Evolutionary conservation across 2,888 invertebrate genomes (phyloP).

Genomic region (Tenthredo livida): DNA sequence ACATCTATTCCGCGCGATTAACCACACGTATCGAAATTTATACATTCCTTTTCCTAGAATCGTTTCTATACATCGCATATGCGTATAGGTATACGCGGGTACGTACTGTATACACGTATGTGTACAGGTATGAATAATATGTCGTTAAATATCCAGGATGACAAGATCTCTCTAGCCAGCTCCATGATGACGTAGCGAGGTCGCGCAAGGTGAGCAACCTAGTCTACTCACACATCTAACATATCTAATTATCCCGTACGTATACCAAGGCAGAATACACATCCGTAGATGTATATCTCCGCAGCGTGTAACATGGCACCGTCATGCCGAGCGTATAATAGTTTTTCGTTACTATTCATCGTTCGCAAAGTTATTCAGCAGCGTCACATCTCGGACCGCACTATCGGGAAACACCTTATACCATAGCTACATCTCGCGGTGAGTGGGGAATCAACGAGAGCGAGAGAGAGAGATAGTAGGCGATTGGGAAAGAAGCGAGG

Average conservation of each 20-base stretch:
- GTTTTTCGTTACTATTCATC: conserved; percentile 14
- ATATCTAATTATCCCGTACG: not conserved
- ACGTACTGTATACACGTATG: not conserved
- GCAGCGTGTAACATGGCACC: not conserved
- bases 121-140: not conserved
- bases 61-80: not conserved
- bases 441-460: not conserved
- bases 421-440: not conserved
- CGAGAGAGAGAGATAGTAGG: not conserved
- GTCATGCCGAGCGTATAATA: not conserved
- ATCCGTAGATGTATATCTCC: not conserved
- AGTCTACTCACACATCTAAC: not conserved
- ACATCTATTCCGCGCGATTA: not conserved
- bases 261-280: too few species aligned
- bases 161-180: conserved; percentile 15
- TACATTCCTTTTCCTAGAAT: conserved; percentile 9
- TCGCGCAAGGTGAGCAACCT: conserved; percentile 41
- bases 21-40: not conserved
- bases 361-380: not conserved
- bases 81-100: not conserved
- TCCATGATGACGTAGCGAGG: conserved; percentile 30
- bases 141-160: not conserved
- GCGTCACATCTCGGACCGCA: not conserved
- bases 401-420: conserved; percentile 9
- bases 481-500: not conserved